Evolutionary conservation across 2,888 invertebrate genomes (phyloP).

Genomic region (Phrixothrix hirtus): DNA sequence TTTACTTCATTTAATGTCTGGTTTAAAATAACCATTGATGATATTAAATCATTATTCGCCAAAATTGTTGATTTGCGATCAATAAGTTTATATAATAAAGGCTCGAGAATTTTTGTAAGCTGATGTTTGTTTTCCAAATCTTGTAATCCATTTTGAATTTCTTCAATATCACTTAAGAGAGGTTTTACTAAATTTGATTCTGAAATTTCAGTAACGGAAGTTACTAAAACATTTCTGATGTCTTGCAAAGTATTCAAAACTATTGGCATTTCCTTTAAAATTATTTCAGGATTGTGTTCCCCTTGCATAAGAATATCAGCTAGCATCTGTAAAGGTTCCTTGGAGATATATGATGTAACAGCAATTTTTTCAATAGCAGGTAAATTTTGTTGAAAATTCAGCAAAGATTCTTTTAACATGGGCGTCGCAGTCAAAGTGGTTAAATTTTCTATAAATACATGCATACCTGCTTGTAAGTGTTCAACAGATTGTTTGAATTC

Average conservation of each 20-base stretch:
- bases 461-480: too few relatives aligned
- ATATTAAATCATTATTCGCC: too few relatives aligned
- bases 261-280: neutral
- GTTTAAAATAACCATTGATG: too few relatives aligned
- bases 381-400: neutral
- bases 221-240: neutral
- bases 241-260: neutral
- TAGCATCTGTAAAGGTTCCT: neutral
- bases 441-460: too few relatives aligned
- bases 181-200: neutral
- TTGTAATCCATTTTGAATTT: neutral
- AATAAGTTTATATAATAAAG: too few relatives aligned
- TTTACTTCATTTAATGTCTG: too few relatives aligned
- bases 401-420: neutral
- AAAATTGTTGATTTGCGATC: too few relatives aligned
- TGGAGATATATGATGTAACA: neutral
- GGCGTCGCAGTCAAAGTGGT: neutral
- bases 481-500: neutral
- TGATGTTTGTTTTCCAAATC: too few relatives aligned
- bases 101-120: too few relatives aligned
- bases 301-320: neutral
- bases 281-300: too few relatives aligned
- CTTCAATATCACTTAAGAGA: neutral
- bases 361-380: neutral
- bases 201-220: neutral